phyloP scores from a whole-genome alignment of 2,113 vertebrate species.

The Chaetorhynchus papuensis region DNA sequence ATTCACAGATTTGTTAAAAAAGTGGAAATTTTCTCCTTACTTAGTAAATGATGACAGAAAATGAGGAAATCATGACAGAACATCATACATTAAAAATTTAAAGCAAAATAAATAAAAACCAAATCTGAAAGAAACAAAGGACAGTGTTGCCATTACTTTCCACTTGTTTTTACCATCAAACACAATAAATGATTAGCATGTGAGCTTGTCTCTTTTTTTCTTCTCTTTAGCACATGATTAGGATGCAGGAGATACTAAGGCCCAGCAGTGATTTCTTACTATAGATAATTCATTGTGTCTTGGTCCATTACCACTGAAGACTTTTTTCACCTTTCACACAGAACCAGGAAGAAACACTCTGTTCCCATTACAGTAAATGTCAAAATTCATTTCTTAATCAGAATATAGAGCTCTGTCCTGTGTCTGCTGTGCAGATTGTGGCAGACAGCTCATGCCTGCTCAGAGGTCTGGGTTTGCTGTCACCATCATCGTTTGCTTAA shows the following conservation, averaged over 20 bases:
- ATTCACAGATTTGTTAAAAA: not conserved
- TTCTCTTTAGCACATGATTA: not conserved
- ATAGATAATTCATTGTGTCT: not conserved
- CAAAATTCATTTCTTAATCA: not conserved
- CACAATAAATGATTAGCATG: not conserved
- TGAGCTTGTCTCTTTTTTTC: not conserved
- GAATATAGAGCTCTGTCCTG: not conserved
- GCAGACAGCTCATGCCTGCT: not conserved
- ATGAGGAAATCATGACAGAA: not conserved
- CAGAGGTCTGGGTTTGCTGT: not conserved
- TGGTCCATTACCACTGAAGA: not conserved
- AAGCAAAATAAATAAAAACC: not conserved
- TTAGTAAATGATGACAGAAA: not conserved
- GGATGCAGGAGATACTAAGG: not conserved
- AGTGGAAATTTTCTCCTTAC: not conserved
- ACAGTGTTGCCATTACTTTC: not conserved
- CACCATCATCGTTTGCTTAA: not conserved
- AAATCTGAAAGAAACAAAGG: not conserved
- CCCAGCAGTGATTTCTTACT: not conserved
- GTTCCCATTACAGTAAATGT: not conserved
- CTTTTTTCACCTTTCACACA: not conserved
- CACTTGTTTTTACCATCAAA: not conserved
- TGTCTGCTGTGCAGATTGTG: not conserved
- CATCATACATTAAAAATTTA: not conserved
- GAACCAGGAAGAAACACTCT: not conserved